Conservation (phyloP, 2,797 vertebrate species). For the Oophaga sylvatica region DNA sequence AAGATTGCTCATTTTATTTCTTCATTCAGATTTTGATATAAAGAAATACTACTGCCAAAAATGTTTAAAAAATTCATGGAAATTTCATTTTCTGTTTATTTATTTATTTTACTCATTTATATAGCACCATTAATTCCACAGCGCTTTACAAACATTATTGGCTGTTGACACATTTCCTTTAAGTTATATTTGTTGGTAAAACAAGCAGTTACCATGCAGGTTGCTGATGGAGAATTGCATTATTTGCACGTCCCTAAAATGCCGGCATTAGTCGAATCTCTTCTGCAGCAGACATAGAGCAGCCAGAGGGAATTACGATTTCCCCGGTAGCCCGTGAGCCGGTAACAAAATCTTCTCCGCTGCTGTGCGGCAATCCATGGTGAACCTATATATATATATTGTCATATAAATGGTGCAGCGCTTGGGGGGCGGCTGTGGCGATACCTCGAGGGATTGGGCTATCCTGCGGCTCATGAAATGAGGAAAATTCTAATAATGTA, state of each 20-base stretch:
- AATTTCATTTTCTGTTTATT: too few species aligned
- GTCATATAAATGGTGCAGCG: not conserved
- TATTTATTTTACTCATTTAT: too few species aligned
- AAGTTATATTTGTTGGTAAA: not conserved
- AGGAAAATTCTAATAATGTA: not conserved
- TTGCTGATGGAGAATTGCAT: not conserved
- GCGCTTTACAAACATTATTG: too few species aligned
- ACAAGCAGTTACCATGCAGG: not conserved
- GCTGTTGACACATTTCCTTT: too few species aligned
- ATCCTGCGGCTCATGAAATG: not conserved
- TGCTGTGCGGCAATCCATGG: not conserved
- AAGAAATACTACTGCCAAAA: too few species aligned
- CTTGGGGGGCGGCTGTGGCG: not conserved
- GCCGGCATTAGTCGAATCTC: slow-evolving; percentile 8
- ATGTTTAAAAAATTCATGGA: too few species aligned
- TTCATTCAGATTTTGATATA: too few species aligned
- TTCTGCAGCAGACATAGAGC: slow-evolving; percentile 1
- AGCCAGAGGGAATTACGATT: slow-evolving; percentile 9
- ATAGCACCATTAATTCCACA: too few species aligned
- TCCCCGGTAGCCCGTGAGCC: slow-evolving; percentile 10
- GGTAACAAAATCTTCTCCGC: not conserved
- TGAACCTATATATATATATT: not conserved
- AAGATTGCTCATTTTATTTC: too few species aligned
- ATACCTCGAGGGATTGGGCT: not conserved
- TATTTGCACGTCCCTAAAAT: not conserved